Base-by-base conservation (phyloP, 2,888 invertebrate genomes). In the Sinelater perroti region DNA sequence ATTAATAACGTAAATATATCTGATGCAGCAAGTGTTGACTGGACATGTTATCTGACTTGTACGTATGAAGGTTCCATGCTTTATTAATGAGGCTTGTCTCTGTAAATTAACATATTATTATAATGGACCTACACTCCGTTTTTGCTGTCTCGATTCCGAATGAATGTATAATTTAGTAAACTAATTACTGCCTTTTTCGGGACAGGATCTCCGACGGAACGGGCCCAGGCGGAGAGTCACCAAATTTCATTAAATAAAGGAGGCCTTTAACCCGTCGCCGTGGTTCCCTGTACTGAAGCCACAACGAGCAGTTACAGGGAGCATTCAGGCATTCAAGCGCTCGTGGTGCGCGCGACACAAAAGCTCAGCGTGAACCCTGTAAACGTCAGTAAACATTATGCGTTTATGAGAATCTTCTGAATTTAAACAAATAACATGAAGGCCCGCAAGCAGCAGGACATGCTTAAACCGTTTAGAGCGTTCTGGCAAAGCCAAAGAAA, bases 361-460 rank as follows among this genome's bases (percentile, higher is more conserved):
- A 50, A 56, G 61, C 63, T 17, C 67, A 60, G 63, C 62, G 59
- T 61, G 67, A 53, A 61, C 33, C 49, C 38, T 54, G 55, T 56
- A 56, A 64, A 62, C 63, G 67, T 64, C 64, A 61, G 65, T 65
- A 65, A 67, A 67, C 67, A 64, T 59, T 51, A 63, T n/a, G n/a
- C n/a, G 63, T 64, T 71, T 72, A 72, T 67, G 69, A 64, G 65
- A 67, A 70, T 69, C 68, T 63, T 56, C 63, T 61, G 57, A 65
- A 54, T 66, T 68, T 69, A 69, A 65, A 53, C 58, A 58, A 58
- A 58, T 52, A 45, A 13, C 17, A 51, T 42, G 28, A n/a, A n/a
- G n/a, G n/a, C n/a, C 35, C 47, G 31, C 47, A 11, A 21, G 38
- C 38, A 38, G 16, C 33, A 50, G 33, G 46, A 33, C 28, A 38